These are phyloP conservation scores for Sterrhoptilus dennistouni DNA, from an alignment of 2,113 vertebrate species.

Conservation along the genomic window DNA sequence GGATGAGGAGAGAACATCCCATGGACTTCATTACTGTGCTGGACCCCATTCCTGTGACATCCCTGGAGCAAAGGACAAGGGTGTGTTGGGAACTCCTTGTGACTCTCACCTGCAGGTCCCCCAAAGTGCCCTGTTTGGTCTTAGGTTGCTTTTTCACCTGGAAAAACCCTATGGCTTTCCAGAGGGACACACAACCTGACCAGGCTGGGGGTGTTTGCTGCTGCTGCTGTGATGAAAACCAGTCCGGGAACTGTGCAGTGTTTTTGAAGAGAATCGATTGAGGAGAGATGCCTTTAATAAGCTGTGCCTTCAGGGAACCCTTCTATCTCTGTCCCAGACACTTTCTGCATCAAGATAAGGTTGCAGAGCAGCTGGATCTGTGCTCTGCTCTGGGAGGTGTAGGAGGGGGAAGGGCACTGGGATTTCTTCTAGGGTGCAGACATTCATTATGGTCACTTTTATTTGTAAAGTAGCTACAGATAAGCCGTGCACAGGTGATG, in stretches of 20 bases:
- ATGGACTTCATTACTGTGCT: accelerated
- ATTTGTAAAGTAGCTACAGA: background rate
- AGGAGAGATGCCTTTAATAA: conserved; percentile 44
- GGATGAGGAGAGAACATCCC: background rate
- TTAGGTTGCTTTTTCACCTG: background rate
- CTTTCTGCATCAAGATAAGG: conserved; percentile 19
- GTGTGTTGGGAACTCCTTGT: accelerated
- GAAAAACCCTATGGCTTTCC: background rate
- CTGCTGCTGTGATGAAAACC: background rate
- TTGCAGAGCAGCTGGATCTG: conserved; percentile 9
- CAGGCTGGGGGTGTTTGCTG: background rate
- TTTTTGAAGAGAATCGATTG: background rate
- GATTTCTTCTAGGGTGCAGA: background rate
- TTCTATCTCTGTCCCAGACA: conserved; percentile 15
- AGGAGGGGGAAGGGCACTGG: background rate
- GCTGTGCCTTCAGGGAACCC: background rate
- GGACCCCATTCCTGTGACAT: background rate
- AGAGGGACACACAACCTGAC: accelerated
- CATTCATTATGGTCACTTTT: background rate
- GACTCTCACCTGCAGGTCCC: background rate
- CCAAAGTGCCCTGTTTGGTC: background rate
- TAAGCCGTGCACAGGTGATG: background rate
- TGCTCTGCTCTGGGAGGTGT: background rate
- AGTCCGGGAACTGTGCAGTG: background rate
- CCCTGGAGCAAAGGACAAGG: accelerated